A percentile compares a stretch with the other conserved stretches of the same genome.
Evolutionary conservation across 2,797 vertebrate genomes (phyloP).

Genomic region (Coregonus ussuriensis): DNA sequence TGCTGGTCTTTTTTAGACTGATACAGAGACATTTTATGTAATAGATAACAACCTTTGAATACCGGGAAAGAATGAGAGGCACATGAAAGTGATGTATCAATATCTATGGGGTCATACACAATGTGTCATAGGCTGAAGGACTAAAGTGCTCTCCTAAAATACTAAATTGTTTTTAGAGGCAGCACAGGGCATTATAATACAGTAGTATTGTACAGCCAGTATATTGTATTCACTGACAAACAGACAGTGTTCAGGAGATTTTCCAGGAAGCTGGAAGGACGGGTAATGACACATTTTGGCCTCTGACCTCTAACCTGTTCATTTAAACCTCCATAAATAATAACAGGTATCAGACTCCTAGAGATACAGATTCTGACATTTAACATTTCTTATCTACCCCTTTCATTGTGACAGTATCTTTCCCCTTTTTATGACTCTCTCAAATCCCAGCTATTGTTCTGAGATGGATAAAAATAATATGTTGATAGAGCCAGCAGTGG

Average conservation of each 20-base stretch:
- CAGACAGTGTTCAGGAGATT: constrained; percentile 35
- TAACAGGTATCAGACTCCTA: constrained; percentile 59
- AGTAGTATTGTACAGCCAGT: neutral
- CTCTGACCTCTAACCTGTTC: constrained; percentile 71
- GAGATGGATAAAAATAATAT: constrained; percentile 74
- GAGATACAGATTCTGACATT: constrained; percentile 27
- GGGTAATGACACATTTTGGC: constrained; percentile 53
- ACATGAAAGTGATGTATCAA: neutral
- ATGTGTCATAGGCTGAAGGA: neutral
- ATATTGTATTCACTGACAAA: constrained; percentile 12
- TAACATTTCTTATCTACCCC: constrained; percentile 45
- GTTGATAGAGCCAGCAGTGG: constrained; percentile 46
- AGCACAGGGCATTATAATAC: neutral
- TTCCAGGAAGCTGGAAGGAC: constrained; percentile 57
- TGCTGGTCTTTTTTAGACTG: neutral
- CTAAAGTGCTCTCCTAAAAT: neutral
- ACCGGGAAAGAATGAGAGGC: neutral
- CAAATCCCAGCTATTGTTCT: constrained; percentile 74
- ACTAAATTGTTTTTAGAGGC: neutral
- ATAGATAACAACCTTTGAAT: neutral
- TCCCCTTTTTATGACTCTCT: constrained; percentile 59
- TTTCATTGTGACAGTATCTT: constrained; percentile 60
- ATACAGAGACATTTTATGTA: too few relatives aligned
- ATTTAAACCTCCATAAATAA: constrained; percentile 62
- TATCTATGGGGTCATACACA: neutral